phyloP scores from a whole-genome alignment of 2,888 invertebrate species.

The Andrena minutula region DNA sequence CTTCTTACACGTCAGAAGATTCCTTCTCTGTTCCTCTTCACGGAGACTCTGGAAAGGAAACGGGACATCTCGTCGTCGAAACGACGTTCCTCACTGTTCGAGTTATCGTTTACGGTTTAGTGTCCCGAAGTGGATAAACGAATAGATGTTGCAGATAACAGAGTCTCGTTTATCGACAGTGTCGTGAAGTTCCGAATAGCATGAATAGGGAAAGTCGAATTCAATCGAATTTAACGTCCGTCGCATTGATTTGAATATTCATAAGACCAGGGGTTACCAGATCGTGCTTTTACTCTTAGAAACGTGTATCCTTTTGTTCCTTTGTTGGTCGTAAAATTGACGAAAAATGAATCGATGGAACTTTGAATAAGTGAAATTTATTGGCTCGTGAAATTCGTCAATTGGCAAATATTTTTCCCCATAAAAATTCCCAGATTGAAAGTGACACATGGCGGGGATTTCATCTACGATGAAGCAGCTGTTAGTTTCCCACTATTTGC shows the following conservation, averaged over 20 bases:
- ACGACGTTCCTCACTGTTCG: constrained; percentile 6
- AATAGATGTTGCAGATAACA: background rate
- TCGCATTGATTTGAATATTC: constrained; percentile 47
- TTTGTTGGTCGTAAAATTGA: background rate
- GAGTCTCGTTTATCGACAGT: background rate
- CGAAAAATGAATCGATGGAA: background rate
- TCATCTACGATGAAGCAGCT: constrained; percentile 27
- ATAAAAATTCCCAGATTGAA: background rate
- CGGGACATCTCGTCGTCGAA: background rate
- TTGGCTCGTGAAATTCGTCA: background rate
- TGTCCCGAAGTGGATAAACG: background rate
- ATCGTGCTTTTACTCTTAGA: constrained; percentile 13
- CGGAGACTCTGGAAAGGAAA: background rate
- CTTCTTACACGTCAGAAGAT: constrained; percentile 27
- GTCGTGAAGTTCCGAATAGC: constrained; percentile 15
- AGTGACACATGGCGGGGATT: constrained; percentile 23
- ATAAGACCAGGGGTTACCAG: constrained; percentile 19
- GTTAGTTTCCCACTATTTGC: constrained; percentile 35
- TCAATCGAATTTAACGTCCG: constrained; percentile 1
- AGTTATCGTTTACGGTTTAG: background rate
- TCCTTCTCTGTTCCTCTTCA: background rate
- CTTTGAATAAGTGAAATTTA: background rate
- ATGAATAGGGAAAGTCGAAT: constrained; percentile 5
- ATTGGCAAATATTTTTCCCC: background rate
- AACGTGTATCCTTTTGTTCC: constrained; percentile 5